Evolutionary conservation across 2,888 invertebrate genomes (phyloP).

Genomic region (Coelopa pilipes): DNA sequence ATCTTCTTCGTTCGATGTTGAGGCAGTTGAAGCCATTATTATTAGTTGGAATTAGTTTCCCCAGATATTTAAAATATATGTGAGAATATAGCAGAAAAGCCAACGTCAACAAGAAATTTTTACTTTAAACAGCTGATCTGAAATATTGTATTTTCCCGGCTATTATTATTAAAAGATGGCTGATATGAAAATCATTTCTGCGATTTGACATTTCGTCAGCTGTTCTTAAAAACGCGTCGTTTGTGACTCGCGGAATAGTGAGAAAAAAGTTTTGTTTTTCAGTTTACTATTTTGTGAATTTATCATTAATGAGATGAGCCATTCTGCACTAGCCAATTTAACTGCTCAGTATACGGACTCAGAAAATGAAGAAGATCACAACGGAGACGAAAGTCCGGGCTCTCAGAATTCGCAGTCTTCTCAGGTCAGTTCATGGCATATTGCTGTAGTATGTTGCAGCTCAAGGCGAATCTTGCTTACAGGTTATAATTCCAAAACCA

Average conservation of each 20-base stretch:
- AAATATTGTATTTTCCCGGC: neutral
- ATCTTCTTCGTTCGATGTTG: constrained; percentile 60
- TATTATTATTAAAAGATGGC: neutral
- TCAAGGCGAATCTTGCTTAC: neutral
- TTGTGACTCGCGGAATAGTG: neutral
- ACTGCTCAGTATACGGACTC: constrained; percentile 93
- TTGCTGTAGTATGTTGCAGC: too few relatives aligned
- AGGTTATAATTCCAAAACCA: constrained; percentile 59
- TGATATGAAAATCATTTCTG: too few relatives aligned
- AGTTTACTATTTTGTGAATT: neutral
- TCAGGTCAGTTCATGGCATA: constrained; percentile 52
- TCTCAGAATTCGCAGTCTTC: constrained; percentile 64
- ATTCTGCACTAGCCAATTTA: constrained; percentile 80
- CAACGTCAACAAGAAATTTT: constrained; percentile 27
- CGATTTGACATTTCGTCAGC: neutral
- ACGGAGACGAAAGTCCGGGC: constrained; percentile 63
- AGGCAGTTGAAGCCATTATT: neutral
- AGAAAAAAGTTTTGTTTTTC: neutral
- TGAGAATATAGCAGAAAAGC: neutral
- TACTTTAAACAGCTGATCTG: neutral
- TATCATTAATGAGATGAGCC: constrained; percentile 43
- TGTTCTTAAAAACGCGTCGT: too few relatives aligned
- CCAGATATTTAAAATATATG: too few relatives aligned
- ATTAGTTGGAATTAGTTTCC: too few relatives aligned
- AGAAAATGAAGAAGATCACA: constrained; percentile 84